Evolutionary conservation across 2,888 invertebrate genomes (phyloP), one percentile per base, ranked within the genome.

Genomic region (Sturmia bella): DNA sequence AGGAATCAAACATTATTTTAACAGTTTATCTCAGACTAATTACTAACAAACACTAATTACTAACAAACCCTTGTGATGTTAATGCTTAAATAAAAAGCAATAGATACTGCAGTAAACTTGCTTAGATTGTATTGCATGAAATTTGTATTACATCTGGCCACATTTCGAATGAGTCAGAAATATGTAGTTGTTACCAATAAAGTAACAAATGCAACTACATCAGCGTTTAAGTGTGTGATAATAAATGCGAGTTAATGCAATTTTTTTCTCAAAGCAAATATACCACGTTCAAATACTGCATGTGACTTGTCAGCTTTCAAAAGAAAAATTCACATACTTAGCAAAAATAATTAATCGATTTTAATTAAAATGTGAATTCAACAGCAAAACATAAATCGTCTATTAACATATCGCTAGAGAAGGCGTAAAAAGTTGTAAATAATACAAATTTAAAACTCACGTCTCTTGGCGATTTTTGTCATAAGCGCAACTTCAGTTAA

Each of bases 321-420:
- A 48, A 27, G n/a, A 37, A 15, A 37, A 11, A 45, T 2, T 43
- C 17, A 56, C 7, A 37, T 24, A 69, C 4, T 45, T 37, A 70
- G 37, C 37, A 57, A 48, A 12, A 57, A 69, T 69, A 69, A 63
- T 69, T 76, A 61, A 76, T 54, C 37, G 43, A 24, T 69, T 61
- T 52, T 54, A 61, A 52, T 50, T 19, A 21, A 45, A 48, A 66
- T 61, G 59, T 32, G 12, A 21, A n/a, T 32, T 41, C 27, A 68
- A 68, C 57, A 37, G n/a, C 9, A n/a, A 50, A 32, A 19, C 21
- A 52, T 27, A 1, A 52, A n/a, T 41, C 15, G 41, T 59, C 39
- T 24, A 52, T 27, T 39, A 32, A n/a, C 3, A 56, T 13, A 12
- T 37, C 45, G 24, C 4, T 7, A 7, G 6, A 1, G 9, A 7